Percentiles rank a stretch among this genome's conserved stretches.
These are phyloP conservation scores for Siniperca chuatsi DNA, from an alignment of 2,113 vertebrate species.

Conservation along the genomic window DNA sequence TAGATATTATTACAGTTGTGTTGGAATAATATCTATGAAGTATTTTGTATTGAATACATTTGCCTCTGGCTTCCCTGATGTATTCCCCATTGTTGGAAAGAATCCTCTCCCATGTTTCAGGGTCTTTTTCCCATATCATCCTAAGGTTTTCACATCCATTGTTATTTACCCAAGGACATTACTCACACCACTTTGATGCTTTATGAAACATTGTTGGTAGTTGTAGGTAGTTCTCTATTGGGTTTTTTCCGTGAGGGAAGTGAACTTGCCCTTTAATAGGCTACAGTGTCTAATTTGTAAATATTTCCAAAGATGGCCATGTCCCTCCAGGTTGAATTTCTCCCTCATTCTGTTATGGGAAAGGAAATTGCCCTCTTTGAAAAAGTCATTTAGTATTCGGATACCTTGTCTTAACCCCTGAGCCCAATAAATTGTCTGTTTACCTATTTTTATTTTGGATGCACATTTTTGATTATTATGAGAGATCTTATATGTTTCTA, in stretches of 20 bases:
- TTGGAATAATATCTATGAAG: no score
- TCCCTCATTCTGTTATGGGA: not conserved
- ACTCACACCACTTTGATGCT: not conserved
- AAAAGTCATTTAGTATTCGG: not conserved
- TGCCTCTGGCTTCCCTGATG: not conserved
- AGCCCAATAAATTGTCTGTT: not conserved
- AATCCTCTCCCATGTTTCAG: not conserved
- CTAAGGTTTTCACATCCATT: not conserved
- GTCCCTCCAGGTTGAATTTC: not conserved
- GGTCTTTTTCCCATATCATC: not conserved
- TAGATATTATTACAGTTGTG: no score
- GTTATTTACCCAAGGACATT: not conserved
- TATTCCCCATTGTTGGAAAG: not conserved
- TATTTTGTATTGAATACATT: not conserved
- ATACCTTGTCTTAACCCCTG: not conserved
- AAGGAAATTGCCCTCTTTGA: not conserved
- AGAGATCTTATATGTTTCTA: no score
- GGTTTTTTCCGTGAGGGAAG: not conserved
- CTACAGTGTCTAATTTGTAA: not conserved
- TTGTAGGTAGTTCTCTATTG: not conserved
- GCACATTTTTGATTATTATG: no score
- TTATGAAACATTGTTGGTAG: not conserved
- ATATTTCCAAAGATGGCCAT: not conserved
- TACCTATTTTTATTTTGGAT: not conserved
- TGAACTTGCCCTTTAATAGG: not conserved